A percentile compares a stretch with the other conserved stretches of the same genome.
Conservation (phyloP, 2,113 vertebrate genomes). For the Corvus hawaiiensis region DNA sequence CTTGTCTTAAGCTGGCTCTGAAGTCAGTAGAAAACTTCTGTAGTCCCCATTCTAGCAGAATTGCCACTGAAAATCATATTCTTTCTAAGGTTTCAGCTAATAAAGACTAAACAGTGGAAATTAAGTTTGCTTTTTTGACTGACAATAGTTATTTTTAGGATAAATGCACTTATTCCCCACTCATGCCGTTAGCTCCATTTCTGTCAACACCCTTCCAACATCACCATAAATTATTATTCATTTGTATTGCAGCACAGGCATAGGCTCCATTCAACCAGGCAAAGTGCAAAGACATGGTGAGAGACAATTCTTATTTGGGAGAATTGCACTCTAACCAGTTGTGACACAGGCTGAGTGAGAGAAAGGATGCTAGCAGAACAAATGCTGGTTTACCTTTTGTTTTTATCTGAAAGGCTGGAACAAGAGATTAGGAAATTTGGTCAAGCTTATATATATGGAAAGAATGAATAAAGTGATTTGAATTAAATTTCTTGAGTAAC, state of each 20-base stretch:
- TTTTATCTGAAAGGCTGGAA: neutral
- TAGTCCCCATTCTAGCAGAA: neutral
- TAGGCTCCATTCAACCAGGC: neutral
- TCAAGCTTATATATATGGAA: neutral
- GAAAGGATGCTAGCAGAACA: neutral
- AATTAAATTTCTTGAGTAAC: neutral
- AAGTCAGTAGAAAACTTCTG: neutral
- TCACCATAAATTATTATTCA: neutral
- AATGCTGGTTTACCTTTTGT: neutral
- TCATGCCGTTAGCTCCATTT: neutral
- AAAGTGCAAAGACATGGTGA: conserved; percentile 14
- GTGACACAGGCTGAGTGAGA: neutral
- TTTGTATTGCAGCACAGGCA: neutral
- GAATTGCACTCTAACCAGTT: neutral
- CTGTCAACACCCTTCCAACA: conserved; percentile 14
- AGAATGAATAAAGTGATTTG: neutral
- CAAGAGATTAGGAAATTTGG: neutral
- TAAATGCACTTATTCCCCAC: neutral
- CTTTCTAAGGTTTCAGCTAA: neutral
- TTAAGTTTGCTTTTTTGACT: neutral
- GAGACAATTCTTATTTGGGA: conserved; percentile 13
- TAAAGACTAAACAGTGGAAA: neutral
- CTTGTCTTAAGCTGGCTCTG: neutral
- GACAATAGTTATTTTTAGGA: conserved; percentile 24
- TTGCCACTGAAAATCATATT: neutral